Evolutionary conservation across 2,113 vertebrate genomes (phyloP).

Genomic region (Chinchilla lanigera): DNA sequence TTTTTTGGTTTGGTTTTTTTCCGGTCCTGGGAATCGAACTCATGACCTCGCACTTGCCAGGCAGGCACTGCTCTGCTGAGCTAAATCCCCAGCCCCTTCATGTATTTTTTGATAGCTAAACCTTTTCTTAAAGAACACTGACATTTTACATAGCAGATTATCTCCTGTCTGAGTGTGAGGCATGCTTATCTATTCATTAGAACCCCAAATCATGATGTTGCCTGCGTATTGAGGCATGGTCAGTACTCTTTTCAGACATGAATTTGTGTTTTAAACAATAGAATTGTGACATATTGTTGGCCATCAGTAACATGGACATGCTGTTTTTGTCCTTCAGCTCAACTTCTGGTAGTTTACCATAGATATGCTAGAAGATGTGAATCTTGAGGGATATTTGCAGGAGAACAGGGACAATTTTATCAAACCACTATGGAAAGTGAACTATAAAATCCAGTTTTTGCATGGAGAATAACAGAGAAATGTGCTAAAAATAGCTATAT

Average conservation of each 20-base stretch:
- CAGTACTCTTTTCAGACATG: not conserved
- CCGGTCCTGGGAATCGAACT: too few species aligned
- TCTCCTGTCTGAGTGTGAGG: not conserved
- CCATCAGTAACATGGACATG: not conserved
- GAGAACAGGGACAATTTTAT: not conserved
- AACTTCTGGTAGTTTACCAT: not conserved
- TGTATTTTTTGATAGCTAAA: not conserved
- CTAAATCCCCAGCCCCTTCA: too few species aligned
- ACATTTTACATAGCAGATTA: not conserved
- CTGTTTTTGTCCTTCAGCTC: not conserved
- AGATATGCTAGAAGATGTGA: not conserved
- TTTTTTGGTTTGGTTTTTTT: too few species aligned
- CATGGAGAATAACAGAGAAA: not conserved
- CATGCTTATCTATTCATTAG: not conserved
- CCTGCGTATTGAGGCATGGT: not conserved
- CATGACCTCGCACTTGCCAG: too few species aligned
- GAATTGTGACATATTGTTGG: not conserved
- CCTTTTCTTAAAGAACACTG: not conserved
- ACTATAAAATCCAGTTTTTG: not conserved
- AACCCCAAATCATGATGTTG: not conserved
- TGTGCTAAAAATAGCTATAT: not conserved
- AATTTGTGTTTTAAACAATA: not conserved
- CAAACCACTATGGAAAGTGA: not conserved
- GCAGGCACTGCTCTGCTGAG: too few species aligned
- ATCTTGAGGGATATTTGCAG: not conserved